Evolutionary conservation across 2,888 invertebrate species (phyloP), one percentile per base, ranked within the genome.

Genomic region (Rapana venosa): DNA sequence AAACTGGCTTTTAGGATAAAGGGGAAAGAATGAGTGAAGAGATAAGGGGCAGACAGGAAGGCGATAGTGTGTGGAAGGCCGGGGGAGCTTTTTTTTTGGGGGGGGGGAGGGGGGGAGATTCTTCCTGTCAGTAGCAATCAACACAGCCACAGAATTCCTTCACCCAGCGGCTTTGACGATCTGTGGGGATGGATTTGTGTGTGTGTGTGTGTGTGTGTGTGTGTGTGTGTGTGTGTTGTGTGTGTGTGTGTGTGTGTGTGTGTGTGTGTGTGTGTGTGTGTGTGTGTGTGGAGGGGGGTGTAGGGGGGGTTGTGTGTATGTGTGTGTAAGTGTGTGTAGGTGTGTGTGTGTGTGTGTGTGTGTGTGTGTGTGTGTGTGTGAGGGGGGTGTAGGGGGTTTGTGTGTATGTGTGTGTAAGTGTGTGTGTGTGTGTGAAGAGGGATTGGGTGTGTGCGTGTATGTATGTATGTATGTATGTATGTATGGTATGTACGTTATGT

Each of bases 361-460:
- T 47, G 83, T 47, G 83, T 83, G 83, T 83, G 83, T 83, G 83
- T 6, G 35, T 83, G 83, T 26, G 83, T n/a, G n/a, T n/a, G n/a
- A n/a, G n/a, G n/a, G n/a, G 47, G 2, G 47, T 47, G 47, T 47
- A 5, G 47, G 2, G 47, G 2, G 47, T 47, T 2, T 47, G 47
- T 47, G 47, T 47, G 47, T 47, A 8, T 47, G 47, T 47, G 47
- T 47, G n/a, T n/a, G 47, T 47, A n/a, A n/a, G 20, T 47, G 11
- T n/a, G 47, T 83, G 83, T 36, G 36, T 36, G 36, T 22, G 20
- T 47, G 83, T 83, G 83, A 8, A 17, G 13, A 15, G 8, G 26
- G 8, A 8, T 26, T 77, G 22, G 26, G 8, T 8, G 8, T 8
- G 13, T 83, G 83, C 36, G 83, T 36, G 36, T 83, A 47, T 30